Percentiles rank a stretch among this genome's conserved stretches.
phyloP scores from a whole-genome alignment of 2,113 vertebrate species.

The Chinchilla lanigera region DNA sequence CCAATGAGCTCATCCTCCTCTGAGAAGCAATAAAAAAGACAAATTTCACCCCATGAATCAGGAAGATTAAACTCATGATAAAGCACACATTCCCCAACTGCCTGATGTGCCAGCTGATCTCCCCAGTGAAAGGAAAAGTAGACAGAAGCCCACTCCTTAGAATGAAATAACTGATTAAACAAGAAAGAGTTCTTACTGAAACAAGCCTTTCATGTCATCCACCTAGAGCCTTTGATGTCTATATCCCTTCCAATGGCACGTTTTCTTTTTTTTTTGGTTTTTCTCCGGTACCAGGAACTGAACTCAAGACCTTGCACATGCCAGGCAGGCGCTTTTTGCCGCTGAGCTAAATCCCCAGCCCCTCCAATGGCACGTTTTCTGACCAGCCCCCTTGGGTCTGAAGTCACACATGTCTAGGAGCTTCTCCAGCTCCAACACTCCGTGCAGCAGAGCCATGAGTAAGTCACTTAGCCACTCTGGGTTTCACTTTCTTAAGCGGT shows the following conservation, averaged over 20 bases:
- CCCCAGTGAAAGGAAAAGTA: conserved; percentile 27
- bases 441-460: neutral
- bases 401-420: neutral
- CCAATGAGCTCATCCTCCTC: conserved; percentile 70
- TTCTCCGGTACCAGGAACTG: no score
- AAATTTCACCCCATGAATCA: conserved; percentile 65
- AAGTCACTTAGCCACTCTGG: neutral
- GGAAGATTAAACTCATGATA: conserved; percentile 55
- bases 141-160: neutral
- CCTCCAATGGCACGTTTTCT: neutral
- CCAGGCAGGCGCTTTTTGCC: no score
- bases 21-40: conserved; percentile 52
- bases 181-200: conserved; percentile 11
- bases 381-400: neutral
- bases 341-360: no score
- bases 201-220: neutral
- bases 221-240: neutral
- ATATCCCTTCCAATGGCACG: neutral
- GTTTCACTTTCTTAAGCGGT: neutral
- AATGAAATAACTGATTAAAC: neutral
- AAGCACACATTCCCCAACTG: conserved; percentile 40
- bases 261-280: no score
- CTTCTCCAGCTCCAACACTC: neutral
- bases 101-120: conserved; percentile 43
- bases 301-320: no score